phyloP scores from a whole-genome alignment of 2,888 invertebrate species.

The Eristalinus aeneus region DNA sequence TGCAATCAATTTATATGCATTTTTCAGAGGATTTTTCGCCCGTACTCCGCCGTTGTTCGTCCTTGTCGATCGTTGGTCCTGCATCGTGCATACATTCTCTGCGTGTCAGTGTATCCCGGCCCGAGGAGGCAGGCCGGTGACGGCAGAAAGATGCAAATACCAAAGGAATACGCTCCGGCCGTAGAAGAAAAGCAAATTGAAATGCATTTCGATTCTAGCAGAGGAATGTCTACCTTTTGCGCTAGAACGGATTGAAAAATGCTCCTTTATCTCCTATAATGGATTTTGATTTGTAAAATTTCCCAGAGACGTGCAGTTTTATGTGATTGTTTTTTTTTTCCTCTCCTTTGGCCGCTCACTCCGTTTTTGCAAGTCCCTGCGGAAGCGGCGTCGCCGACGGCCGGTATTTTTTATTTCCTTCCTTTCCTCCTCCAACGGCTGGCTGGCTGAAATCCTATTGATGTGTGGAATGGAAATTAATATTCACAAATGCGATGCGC shows the following conservation, averaged over 20 bases:
- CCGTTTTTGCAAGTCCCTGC: conserved; percentile 19
- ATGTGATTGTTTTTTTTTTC: neutral
- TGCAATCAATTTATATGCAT: conserved; percentile 70
- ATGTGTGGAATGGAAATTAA: conserved; percentile 55
- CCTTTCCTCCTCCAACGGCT: neutral
- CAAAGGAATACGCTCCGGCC: conserved; percentile 41
- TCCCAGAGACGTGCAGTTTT: conserved; percentile 53
- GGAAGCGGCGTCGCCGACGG: neutral
- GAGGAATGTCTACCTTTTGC: conserved; percentile 41
- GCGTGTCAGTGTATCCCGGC: neutral
- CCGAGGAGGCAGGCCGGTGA: neutral
- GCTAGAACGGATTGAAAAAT: conserved; percentile 61
- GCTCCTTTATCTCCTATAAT: conserved; percentile 64
- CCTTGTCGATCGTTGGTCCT: neutral
- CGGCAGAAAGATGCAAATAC: conserved; percentile 58
- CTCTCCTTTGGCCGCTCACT: conserved; percentile 1
- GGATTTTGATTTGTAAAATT: conserved; percentile 71
- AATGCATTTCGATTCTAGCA: conserved; percentile 48
- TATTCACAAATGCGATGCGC: conserved; percentile 42
- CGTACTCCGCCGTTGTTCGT: neutral
- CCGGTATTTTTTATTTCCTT: neutral
- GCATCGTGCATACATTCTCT: neutral
- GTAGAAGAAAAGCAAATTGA: conserved; percentile 48
- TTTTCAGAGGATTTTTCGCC: conserved; percentile 42
- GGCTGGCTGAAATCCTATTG: conserved; percentile 36